Evolutionary conservation across 2,888 invertebrate species (phyloP).

Genomic region (Stegophylla sp.): DNA sequence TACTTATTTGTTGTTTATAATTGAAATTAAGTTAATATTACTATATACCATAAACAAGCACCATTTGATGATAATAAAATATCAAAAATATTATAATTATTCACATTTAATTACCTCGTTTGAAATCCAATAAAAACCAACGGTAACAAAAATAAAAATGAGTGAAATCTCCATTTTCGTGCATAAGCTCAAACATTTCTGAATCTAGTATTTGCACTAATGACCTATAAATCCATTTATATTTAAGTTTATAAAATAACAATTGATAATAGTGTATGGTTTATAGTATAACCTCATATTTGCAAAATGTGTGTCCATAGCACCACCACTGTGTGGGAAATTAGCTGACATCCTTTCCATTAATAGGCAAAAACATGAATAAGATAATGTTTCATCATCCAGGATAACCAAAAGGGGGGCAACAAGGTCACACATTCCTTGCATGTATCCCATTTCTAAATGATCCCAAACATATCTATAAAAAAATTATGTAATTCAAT

Average conservation of each 20-base stretch:
- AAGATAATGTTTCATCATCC: conserved; percentile 88
- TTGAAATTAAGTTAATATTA: too few species aligned
- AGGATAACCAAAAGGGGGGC: conserved; percentile 91
- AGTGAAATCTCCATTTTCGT: conserved; percentile 92
- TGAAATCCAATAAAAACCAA: conserved; percentile 96
- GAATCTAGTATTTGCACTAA: conserved; percentile 88
- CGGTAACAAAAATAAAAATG: conserved; percentile 98
- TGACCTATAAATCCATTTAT: conserved; percentile 67
- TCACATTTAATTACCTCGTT: conserved; percentile 70
- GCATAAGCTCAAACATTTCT: conserved; percentile 93
- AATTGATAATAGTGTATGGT: neutral
- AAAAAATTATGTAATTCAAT: conserved; percentile 19
- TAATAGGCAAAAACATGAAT: conserved; percentile 87
- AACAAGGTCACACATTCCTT: conserved; percentile 96
- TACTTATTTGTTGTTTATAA: too few species aligned
- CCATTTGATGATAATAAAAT: neutral
- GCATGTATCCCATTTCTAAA: conserved; percentile 92
- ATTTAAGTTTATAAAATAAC: neutral
- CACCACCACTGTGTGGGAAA: conserved; percentile 89
- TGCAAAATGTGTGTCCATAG: conserved; percentile 95
- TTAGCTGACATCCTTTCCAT: conserved; percentile 92
- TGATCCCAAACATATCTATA: conserved; percentile 94
- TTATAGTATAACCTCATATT: conserved; percentile 77
- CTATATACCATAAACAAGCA: too few species aligned
- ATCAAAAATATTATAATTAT: neutral